A percentile compares a stretch with the other conserved stretches of the same genome.
Evolutionary conservation across 2,888 invertebrate genomes (phyloP).

Genomic region (Limnephilus marmoratus): DNA sequence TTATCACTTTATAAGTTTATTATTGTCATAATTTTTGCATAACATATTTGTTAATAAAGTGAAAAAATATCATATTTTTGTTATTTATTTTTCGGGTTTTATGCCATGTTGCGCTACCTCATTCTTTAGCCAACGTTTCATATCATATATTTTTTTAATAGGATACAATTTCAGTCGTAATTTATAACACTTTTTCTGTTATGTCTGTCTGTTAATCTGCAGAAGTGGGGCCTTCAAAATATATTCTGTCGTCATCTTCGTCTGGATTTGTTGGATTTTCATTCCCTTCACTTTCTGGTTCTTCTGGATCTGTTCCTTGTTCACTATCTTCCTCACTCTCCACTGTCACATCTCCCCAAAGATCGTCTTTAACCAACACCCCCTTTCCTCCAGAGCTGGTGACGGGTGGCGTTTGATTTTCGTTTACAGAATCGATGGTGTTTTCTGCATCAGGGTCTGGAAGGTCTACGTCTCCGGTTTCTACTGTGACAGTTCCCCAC

Average conservation of each 20-base stretch:
- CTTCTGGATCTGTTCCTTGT: background rate
- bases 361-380: background rate
- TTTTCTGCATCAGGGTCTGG: background rate
- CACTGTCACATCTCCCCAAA: background rate
- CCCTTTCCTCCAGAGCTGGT: background rate
- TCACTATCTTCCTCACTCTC: background rate
- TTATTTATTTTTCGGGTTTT: no score
- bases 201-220: background rate
- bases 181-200: background rate
- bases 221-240: conserved; percentile 9
- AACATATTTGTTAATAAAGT: no score
- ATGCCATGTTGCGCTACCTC: no score
- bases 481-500: background rate
- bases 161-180: no score
- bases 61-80: no score
- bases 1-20: no score
- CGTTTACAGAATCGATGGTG: background rate
- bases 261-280: background rate
- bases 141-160: no score
- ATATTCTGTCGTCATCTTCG: conserved; percentile 4
- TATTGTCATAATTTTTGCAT: no score
- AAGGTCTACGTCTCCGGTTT: background rate
- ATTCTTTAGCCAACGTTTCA: no score
- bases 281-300: background rate
- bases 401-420: background rate